Base-by-base conservation (phyloP, 2,113 vertebrate species). In the Nerophis lumbriciformis region DNA sequence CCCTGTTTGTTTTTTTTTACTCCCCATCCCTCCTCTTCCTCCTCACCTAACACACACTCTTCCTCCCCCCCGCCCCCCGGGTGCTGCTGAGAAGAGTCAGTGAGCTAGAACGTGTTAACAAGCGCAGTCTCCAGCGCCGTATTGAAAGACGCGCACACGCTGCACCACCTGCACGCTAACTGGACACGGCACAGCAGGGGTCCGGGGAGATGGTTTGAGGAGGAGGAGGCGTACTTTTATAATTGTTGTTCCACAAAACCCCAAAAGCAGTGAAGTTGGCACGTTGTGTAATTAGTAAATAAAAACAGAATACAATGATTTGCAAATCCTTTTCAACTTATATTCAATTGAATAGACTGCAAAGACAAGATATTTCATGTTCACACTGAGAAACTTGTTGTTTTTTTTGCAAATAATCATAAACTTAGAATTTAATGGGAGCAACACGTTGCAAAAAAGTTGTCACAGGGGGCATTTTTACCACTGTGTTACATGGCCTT, bases 21-120 rank as follows among this genome's bases (percentile, higher is more conserved):
- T 71, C 78, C 76, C 28, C 28, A 4, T 83, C 83, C 76, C 78
- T 79, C 73, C 75, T 84, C 78, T 69, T 76, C 81, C 72, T 80
- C 79, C 73, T 87, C 80, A 82, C 84, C 85, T 83, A 76, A 72
- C 70, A 69, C 68, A 5, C 19, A 11, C 19, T 5, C 55, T 36
- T 49, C 59, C 55, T 57, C 69, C 60, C 74, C 55, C 11, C 67
- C 10, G 63, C 77, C 82, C 72, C 66, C 53, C 14, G 35, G 35
- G 53, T 58, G 87, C 78, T 75, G 79, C 75, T 87, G 83, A 87
- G 85, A 87, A 85, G 81, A 86, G 81, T 67, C 83, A 85, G 76
- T 89, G 86, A 90, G 87, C 82, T 89, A 87, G 86, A 88, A 88
- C 82, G 19, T 88, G 89, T 92, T 90, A 90, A 91, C 88, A 88